phyloP scores from a whole-genome alignment of 30 jellyfish, hydroid and myxozoan genomes.

The Nemopilema nomurai region DNA sequence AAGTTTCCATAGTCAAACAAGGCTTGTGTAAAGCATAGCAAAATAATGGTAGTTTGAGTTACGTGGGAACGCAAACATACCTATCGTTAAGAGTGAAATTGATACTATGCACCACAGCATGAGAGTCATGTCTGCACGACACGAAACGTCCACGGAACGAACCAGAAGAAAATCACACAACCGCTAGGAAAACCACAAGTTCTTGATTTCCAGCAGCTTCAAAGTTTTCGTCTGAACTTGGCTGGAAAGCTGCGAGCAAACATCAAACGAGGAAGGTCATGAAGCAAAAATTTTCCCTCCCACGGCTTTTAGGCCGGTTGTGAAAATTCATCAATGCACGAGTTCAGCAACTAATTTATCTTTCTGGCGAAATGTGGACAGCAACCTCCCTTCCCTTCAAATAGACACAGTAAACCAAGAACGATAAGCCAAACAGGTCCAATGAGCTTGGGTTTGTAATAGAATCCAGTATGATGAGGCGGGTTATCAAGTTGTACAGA shows the following conservation, averaged over 20 bases:
- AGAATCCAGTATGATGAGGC: neutral
- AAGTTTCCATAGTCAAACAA: no score
- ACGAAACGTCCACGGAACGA: neutral
- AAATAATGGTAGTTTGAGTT: neutral
- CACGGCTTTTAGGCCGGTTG: neutral
- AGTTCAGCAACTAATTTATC: neutral
- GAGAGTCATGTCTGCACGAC: neutral
- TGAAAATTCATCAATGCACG: neutral
- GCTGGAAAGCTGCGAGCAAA: conserved; percentile 8
- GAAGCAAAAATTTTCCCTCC: neutral
- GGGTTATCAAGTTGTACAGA: neutral
- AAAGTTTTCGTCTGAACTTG: neutral
- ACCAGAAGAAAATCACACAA: neutral
- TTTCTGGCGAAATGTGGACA: neutral
- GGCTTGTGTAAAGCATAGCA: neutral
- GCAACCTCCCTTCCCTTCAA: neutral
- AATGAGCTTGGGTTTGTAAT: neutral
- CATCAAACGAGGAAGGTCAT: conserved; percentile 11
- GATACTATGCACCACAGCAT: neutral
- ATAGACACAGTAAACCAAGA: neutral
- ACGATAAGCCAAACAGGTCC: neutral
- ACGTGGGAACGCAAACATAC: neutral
- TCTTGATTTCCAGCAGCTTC: conserved; percentile 7
- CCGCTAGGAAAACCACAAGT: neutral
- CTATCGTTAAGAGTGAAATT: neutral